phyloP scores from a whole-genome alignment of 2,888 invertebrate genomes.

The Eremobia ochroleuca region DNA sequence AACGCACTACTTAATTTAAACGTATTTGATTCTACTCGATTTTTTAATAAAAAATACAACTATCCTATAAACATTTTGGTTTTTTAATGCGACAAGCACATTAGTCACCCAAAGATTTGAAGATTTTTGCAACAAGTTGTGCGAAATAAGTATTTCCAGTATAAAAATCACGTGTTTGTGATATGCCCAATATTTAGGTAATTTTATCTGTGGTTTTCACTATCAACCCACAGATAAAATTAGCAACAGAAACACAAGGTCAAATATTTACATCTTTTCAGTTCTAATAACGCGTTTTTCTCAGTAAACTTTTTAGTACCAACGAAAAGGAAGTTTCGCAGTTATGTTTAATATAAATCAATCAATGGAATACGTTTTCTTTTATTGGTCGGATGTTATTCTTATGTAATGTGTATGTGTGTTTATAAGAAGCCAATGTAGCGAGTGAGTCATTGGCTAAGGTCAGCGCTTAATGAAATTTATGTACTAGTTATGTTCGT shows the following conservation, averaged over 20 bases:
- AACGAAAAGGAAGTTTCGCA: slow-evolving; percentile 19
- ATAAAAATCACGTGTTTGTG: not conserved
- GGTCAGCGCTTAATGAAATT: slow-evolving; percentile 25
- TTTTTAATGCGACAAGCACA: not conserved
- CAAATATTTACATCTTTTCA: slow-evolving; percentile 16
- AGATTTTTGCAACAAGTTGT: no score
- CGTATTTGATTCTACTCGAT: not conserved
- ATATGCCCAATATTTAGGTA: not conserved
- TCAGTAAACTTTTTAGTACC: slow-evolving; percentile 19
- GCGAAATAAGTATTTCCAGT: not conserved
- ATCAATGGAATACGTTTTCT: slow-evolving; percentile 52
- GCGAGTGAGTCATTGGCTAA: slow-evolving; percentile 48
- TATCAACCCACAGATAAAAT: slow-evolving; percentile 6
- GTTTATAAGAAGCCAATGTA: slow-evolving; percentile 38
- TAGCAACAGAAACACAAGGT: slow-evolving; percentile 17
- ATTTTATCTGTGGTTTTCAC: not conserved
- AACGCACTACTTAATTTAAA: not conserved
- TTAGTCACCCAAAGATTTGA: not conserved
- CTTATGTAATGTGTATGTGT: slow-evolving; percentile 29
- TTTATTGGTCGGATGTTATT: slow-evolving; percentile 64
- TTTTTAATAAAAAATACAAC: not conserved
- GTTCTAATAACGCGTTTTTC: not conserved
- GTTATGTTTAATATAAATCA: slow-evolving; percentile 58
- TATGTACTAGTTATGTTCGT: not conserved
- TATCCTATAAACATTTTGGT: not conserved